phyloP scores from a whole-genome alignment of 2,888 invertebrate genomes.

The Sarcophaga subvicina region DNA sequence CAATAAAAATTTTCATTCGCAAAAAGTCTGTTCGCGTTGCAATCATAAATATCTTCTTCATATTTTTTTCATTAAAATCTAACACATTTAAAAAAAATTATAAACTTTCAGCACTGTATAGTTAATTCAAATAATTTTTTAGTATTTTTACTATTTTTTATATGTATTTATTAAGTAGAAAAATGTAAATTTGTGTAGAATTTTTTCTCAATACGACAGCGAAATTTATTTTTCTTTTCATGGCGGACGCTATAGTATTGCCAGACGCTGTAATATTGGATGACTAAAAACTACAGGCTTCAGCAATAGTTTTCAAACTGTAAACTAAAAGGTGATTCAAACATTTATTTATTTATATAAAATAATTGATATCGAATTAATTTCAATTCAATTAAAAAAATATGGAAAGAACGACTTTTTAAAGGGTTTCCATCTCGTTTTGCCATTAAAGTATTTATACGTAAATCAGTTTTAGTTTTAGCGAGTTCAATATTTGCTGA shows the following conservation, averaged over 20 bases:
- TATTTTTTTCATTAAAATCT: slow-evolving; percentile 72
- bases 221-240: slow-evolving; percentile 65
- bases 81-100: slow-evolving; percentile 39
- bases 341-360: not conserved
- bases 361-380: too few species aligned
- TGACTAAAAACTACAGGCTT: slow-evolving; percentile 1
- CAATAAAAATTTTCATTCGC: slow-evolving; percentile 72
- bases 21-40: slow-evolving; percentile 73
- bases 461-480: too few species aligned
- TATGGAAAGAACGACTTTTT: too few species aligned
- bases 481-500: too few species aligned
- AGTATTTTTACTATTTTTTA: slow-evolving; percentile 52
- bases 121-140: slow-evolving; percentile 43
- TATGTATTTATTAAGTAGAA: slow-evolving; percentile 40
- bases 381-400: too few species aligned
- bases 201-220: slow-evolving; percentile 56
- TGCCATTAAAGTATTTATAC: too few species aligned
- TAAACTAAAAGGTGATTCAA: not conserved
- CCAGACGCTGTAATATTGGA: slow-evolving; percentile 28
- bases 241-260: slow-evolving; percentile 62
- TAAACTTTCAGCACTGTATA: slow-evolving; percentile 27
- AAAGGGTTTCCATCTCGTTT: too few species aligned
- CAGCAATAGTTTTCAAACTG: slow-evolving; percentile 21
- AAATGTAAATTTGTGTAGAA: slow-evolving; percentile 56
- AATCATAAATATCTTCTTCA: slow-evolving; percentile 77